Base-by-base conservation (phyloP, 2,113 vertebrate species). In the Chlamydotis undulata region DNA sequence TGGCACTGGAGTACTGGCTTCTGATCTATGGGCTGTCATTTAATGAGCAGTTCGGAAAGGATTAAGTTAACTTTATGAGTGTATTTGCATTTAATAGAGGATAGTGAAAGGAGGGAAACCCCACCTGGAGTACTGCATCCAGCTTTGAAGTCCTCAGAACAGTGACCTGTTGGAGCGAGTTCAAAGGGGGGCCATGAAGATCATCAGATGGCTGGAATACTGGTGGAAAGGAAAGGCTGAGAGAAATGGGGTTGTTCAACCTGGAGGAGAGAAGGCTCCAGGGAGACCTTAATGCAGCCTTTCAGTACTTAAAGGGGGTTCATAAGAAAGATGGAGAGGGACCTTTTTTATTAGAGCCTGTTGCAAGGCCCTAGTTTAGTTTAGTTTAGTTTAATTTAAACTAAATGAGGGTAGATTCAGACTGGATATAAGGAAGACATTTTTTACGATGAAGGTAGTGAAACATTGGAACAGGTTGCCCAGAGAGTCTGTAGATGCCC, bases 121-220 rank as follows among this genome's bases (percentile, higher is more conserved):
- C 12, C 7, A 35, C 12, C 41, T 37, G 37, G 37, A 45, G 17
- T 28, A 12, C 14, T 28, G 8, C 45, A 43, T 56, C 43, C 39
- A 52, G 9, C 35, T 47, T 33, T 55, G 9, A 12, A 37, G 4
- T 49, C 28, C 33, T 76, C 26, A 57, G 24, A 14, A 50, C 4
- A 21, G 29, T 37, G 37, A 87, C 5, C 37, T 93, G 19, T n/a
- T 78, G n/a, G 28, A 75, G 12, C 0, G 0, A 7, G 35, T 55
- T 15, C 41, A 75, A 25, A 35, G 28, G 5, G 41, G 11, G 6
- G 10, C 7, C 23, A 22, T 2, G 5, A 49, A 43, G 14, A 3
- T 10, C 7, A 67, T 43, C 25, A 25, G 21, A 23, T 33, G 12
- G 7, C 0, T 2, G 68, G 57, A 89, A 0, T 3, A n/a, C 4